phyloP scores from a whole-genome alignment of 2,113 vertebrate genomes.

The Actenoides hombroni region DNA sequence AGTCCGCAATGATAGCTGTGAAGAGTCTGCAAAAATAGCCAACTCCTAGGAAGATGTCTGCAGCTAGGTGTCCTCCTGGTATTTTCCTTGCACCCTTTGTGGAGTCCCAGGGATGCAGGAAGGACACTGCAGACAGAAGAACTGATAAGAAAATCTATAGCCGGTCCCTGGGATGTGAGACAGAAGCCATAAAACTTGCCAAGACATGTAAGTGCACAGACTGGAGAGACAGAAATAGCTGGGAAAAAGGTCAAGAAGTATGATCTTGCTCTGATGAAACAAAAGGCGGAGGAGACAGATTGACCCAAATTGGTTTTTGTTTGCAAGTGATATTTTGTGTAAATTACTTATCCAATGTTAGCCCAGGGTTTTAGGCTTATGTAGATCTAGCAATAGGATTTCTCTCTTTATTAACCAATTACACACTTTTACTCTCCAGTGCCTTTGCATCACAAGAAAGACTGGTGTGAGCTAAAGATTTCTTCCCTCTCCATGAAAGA shows the following conservation, averaged over 20 bases:
- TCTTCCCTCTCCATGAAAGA: accelerated
- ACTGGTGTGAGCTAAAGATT: not conserved
- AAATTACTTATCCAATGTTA: not conserved
- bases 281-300: not conserved
- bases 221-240: not conserved
- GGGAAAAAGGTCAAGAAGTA: not conserved
- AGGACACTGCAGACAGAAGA: not conserved
- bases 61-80: not conserved
- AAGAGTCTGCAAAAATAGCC: not conserved
- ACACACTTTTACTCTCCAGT: not conserved
- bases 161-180: not conserved
- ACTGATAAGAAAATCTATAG: not conserved
- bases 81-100: not conserved
- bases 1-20: not conserved
- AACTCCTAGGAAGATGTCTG: not conserved
- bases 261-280: not conserved
- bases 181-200: not conserved
- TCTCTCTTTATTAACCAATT: not conserved
- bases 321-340: not conserved
- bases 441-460: not conserved
- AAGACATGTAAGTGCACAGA: not conserved
- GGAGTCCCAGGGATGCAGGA: not conserved
- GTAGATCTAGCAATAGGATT: not conserved
- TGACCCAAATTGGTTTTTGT: not conserved
- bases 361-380: not conserved